Percentiles rank a stretch among this genome's conserved stretches.
These are phyloP conservation scores for Anagyrus pseudococci DNA, from an alignment of 2,888 invertebrate species.

Conservation along the genomic window DNA sequence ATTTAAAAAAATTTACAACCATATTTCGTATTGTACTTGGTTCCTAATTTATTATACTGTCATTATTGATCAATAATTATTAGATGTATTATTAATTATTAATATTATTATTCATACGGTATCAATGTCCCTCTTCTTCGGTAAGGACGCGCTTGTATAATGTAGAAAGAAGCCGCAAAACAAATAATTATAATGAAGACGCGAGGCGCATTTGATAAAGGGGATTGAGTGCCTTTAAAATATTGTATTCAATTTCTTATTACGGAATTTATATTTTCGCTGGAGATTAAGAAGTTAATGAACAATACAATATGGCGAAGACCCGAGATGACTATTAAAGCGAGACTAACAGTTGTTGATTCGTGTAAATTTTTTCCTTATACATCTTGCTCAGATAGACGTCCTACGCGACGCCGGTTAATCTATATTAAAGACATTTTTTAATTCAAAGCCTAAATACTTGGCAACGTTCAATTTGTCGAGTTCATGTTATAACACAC, in stretches of 20 bases:
- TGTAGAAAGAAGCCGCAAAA: constrained; percentile 33
- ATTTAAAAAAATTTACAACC: constrained; percentile 48
- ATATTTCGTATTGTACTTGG: constrained; percentile 59
- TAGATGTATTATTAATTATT: constrained; percentile 45
- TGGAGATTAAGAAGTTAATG: constrained; percentile 28
- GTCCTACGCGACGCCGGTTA: constrained; percentile 15
- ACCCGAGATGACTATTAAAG: constrained; percentile 26
- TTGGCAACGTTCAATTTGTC: constrained; percentile 5
- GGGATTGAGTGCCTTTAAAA: constrained; percentile 40
- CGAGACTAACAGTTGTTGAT: constrained; percentile 35
- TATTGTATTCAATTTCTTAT: constrained; percentile 39
- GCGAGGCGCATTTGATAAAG: constrained; percentile 37
- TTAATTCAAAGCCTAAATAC: neutral
- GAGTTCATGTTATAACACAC: constrained; percentile 16
- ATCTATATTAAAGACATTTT: constrained; percentile 11
- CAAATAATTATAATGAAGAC: constrained; percentile 35
- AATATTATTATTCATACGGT: constrained; percentile 47
- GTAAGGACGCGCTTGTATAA: constrained; percentile 45
- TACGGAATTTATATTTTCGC: constrained; percentile 39
- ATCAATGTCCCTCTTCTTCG: constrained; percentile 43
- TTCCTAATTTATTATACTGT: constrained; percentile 59
- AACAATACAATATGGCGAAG: constrained; percentile 8
- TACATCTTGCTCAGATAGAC: constrained; percentile 27
- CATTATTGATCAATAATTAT: constrained; percentile 49
- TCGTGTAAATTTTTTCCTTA: constrained; percentile 37